These are phyloP conservation scores for Mycalesis mineus DNA, from an alignment of 2,888 invertebrate species.

Conservation along the genomic window DNA sequence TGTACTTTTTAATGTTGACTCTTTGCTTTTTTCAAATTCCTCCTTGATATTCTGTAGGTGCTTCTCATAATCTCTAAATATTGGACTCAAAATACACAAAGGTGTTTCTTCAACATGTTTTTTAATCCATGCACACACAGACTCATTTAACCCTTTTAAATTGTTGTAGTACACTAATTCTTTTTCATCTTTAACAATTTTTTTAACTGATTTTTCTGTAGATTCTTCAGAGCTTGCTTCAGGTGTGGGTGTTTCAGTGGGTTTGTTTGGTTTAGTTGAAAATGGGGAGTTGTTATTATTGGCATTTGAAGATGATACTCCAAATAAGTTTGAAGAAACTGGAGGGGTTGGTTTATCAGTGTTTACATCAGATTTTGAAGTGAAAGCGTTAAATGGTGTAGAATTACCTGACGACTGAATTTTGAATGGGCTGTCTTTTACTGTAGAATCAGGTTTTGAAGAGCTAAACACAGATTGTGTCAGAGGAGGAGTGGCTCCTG, in stretches of 20 bases:
- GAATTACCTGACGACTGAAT: constrained; percentile 43
- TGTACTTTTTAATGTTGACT: too few relatives aligned
- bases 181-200: constrained; percentile 36
- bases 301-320: constrained; percentile 41
- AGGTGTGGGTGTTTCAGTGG: constrained; percentile 47
- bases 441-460: constrained; percentile 52
- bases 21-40: constrained; percentile 48
- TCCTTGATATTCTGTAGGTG: constrained; percentile 82
- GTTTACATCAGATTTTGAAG: constrained; percentile 35
- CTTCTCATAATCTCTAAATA: constrained; percentile 90
- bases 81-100: constrained; percentile 89
- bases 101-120: constrained; percentile 90
- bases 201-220: constrained; percentile 33
- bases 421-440: constrained; percentile 53
- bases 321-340: constrained; percentile 51
- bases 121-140: constrained; percentile 90
- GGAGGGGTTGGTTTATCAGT: constrained; percentile 38
- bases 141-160: constrained; percentile 88
- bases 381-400: constrained; percentile 24
- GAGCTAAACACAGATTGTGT: constrained; percentile 19
- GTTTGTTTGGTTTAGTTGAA: constrained; percentile 39
- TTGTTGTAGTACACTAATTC: constrained; percentile 81
- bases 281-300: constrained; percentile 44
- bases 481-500: constrained; percentile 10
- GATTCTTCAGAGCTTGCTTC: constrained; percentile 35